A percentile compares a stretch with the other conserved stretches of the same genome.
Evolutionary conservation across 2,888 invertebrate genomes (phyloP).

Genomic region (Eretmocerus hayati): DNA sequence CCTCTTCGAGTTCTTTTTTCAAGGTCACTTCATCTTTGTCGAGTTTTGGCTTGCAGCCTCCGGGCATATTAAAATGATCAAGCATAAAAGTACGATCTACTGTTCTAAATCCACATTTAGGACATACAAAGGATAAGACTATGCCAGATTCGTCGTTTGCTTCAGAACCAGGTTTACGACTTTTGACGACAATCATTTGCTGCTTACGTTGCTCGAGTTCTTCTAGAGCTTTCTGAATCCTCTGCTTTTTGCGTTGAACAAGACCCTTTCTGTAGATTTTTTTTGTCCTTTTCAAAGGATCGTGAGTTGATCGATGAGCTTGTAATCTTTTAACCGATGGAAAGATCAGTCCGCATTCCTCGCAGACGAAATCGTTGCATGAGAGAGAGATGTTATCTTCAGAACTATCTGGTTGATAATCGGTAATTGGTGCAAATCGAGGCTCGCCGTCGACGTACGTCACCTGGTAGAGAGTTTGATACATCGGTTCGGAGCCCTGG

Average conservation of each 20-base stretch:
- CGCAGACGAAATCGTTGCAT: conserved; percentile 24
- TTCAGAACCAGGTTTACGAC: neutral
- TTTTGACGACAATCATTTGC: no score
- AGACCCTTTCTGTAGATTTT: no score
- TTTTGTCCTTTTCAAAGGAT: conserved; percentile 5
- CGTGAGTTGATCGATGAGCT: conserved; percentile 11
- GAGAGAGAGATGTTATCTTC: neutral
- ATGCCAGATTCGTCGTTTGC: no score
- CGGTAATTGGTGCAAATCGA: neutral
- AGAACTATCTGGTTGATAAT: conserved; percentile 9
- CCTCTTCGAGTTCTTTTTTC: neutral
- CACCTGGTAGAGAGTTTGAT: conserved; percentile 14
- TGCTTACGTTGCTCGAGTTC: neutral
- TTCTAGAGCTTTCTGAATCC: neutral
- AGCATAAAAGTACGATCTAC: conserved; percentile 5
- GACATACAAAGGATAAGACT: conserved; percentile 11
- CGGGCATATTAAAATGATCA: conserved; percentile 3
- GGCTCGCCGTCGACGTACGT: conserved; percentile 11
- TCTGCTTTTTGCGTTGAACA: neutral
- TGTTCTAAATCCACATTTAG: conserved; percentile 15
- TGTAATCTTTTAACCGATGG: conserved; percentile 22
- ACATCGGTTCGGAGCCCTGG: no score
- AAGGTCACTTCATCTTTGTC: neutral
- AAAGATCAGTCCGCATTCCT: conserved; percentile 34
- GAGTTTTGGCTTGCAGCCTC: conserved; percentile 1